Percentiles rank a stretch among this genome's conserved stretches.
Conservation (phyloP, 2,888 invertebrate genomes). For the Glaucopsyche alexis region DNA sequence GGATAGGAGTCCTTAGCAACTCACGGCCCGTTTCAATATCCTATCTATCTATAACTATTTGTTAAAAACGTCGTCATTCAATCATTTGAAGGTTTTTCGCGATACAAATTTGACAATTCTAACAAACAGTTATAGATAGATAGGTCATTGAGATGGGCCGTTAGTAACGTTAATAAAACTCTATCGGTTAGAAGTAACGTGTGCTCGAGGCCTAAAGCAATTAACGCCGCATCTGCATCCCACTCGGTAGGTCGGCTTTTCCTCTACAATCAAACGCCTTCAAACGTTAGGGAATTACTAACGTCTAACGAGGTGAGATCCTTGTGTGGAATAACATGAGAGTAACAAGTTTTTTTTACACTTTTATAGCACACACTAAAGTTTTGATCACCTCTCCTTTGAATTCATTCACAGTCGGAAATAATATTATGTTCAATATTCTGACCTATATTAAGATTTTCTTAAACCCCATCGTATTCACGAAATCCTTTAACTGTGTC, state of each 20-base stretch:
- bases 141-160: too few species aligned
- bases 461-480: background rate
- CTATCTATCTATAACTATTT: too few species aligned
- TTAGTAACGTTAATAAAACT: background rate
- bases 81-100: too few species aligned
- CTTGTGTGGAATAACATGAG: background rate
- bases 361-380: background rate
- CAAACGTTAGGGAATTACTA: conserved; percentile 22
- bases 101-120: too few species aligned
- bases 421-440: too few species aligned
- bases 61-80: too few species aligned
- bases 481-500: background rate
- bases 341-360: background rate
- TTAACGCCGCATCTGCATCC: conserved; percentile 16
- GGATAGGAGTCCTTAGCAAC: background rate
- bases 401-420: background rate
- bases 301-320: conserved; percentile 13
- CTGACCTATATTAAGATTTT: background rate
- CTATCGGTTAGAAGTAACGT: conserved; percentile 9
- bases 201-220: conserved; percentile 13
- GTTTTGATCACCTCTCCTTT: background rate
- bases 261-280: conserved; percentile 13
- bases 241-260: conserved; percentile 1
- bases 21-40: too few species aligned
- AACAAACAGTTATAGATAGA: too few species aligned